Percentiles rank a stretch among this genome's conserved stretches.
Evolutionary conservation across 1,140 invertebrate species (phyloP).

Genomic region (Sycophaga agraensis): DNA sequence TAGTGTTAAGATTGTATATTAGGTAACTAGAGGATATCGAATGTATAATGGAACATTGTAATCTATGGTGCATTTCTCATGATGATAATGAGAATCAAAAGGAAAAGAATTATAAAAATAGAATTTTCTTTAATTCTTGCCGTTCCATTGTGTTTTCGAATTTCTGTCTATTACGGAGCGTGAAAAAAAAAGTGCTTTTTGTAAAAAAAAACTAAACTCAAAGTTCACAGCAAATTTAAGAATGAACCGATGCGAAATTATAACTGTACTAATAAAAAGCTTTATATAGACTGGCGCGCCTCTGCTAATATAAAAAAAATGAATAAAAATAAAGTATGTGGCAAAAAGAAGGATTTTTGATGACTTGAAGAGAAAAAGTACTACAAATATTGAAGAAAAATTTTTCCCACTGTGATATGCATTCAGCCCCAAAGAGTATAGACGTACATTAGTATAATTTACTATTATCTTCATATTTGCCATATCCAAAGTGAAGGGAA

Average conservation of each 20-base stretch:
- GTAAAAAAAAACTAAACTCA: too few species aligned
- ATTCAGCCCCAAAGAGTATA: constrained; percentile 59
- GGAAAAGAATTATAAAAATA: not conserved
- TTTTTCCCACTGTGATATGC: constrained; percentile 57
- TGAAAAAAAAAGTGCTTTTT: constrained; percentile 16
- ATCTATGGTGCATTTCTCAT: constrained; percentile 49
- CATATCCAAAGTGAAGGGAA: constrained; percentile 57
- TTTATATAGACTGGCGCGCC: constrained; percentile 35
- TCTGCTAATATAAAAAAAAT: constrained; percentile 34
- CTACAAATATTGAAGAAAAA: constrained; percentile 39
- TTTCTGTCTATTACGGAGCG: not conserved
- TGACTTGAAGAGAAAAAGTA: constrained; percentile 31
- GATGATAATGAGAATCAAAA: constrained; percentile 30
- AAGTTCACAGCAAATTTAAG: too few species aligned
- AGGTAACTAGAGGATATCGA: constrained; percentile 46
- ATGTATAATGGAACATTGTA: too few species aligned
- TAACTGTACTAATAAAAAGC: constrained; percentile 23
- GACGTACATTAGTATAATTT: constrained; percentile 58
- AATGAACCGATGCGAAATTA: too few species aligned
- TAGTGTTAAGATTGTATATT: constrained; percentile 50
- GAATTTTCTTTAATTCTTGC: constrained; percentile 22
- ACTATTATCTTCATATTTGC: constrained; percentile 58
- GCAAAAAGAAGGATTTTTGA: constrained; percentile 29
- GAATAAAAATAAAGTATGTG: constrained; percentile 34
- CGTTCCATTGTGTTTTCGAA: constrained; percentile 41